Evolutionary conservation across 2,888 invertebrate genomes (phyloP).

Genomic region (Ernsta delagoae): DNA sequence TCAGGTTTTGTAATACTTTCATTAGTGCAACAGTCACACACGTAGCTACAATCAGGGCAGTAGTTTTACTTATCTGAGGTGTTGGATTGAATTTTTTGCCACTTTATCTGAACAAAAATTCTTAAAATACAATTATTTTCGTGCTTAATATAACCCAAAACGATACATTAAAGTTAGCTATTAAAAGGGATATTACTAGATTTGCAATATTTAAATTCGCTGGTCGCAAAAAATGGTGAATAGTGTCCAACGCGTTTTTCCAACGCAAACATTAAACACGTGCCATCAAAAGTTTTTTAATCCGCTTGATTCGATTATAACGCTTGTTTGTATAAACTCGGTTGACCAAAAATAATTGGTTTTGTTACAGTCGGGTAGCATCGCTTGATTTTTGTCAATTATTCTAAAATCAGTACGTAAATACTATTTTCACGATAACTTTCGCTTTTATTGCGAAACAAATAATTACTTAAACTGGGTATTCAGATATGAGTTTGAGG

Average conservation of each 20-base stretch:
- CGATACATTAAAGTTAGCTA: no score
- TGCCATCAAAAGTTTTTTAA: constrained; percentile 1
- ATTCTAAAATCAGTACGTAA: neutral
- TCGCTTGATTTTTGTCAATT: constrained; percentile 2
- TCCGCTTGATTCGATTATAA: constrained; percentile 13
- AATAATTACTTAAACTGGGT: neutral
- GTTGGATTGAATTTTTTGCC: no score
- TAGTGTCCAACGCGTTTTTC: neutral
- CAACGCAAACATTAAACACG: neutral
- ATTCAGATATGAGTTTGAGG: no score
- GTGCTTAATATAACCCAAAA: no score
- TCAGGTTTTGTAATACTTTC: no score
- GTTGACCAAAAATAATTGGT: constrained; percentile 5
- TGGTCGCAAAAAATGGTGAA: neutral
- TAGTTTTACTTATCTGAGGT: no score
- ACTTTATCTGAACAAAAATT: no score
- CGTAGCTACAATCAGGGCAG: no score
- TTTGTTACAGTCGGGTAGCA: neutral
- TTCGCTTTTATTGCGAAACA: neutral
- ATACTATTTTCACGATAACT: neutral
- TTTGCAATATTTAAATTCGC: neutral
- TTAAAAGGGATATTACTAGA: no score
- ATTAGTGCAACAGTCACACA: no score
- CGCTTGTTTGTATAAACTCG: constrained; percentile 10
- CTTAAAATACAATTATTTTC: no score